Evolutionary conservation across 2,888 invertebrate species (phyloP).

Genomic region (Linnaemya vulpina): DNA sequence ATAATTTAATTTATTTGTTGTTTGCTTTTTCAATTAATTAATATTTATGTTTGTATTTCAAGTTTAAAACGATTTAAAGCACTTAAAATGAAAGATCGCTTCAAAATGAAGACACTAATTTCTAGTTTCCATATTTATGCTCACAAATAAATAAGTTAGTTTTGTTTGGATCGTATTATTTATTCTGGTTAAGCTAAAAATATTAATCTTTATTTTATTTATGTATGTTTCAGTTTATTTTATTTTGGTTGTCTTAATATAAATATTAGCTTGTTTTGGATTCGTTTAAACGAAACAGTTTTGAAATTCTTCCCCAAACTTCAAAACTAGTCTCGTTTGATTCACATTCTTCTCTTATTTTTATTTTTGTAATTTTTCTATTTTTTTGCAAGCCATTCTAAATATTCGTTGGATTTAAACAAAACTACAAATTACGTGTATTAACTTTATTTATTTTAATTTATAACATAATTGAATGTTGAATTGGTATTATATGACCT

Average conservation of each 20-base stretch:
- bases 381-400: slow-evolving; percentile 52
- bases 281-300: slow-evolving; percentile 78
- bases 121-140: slow-evolving; percentile 56
- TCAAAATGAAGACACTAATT: slow-evolving; percentile 72
- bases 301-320: slow-evolving; percentile 83
- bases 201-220: slow-evolving; percentile 8
- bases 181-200: slow-evolving; percentile 35
- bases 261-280: slow-evolving; percentile 51
- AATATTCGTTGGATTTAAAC: slow-evolving; percentile 65
- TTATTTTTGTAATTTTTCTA: slow-evolving; percentile 16
- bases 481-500: neutral
- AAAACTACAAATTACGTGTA: slow-evolving; percentile 48
- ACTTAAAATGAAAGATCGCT: slow-evolving; percentile 74
- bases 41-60: slow-evolving; percentile 42
- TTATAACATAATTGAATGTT: slow-evolving; percentile 8
- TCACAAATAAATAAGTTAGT: slow-evolving; percentile 46
- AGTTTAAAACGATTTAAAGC: slow-evolving; percentile 67
- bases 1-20: slow-evolving; percentile 33
- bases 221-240: neutral
- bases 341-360: slow-evolving; percentile 24
- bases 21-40: slow-evolving; percentile 21
- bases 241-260: slow-evolving; percentile 1
- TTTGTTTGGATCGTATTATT: slow-evolving; percentile 32
- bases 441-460: slow-evolving; percentile 18
- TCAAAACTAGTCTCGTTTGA: slow-evolving; percentile 80